Base-by-base conservation (phyloP, 2,888 invertebrate genomes). In the Dasysyrphus albostriatus region DNA sequence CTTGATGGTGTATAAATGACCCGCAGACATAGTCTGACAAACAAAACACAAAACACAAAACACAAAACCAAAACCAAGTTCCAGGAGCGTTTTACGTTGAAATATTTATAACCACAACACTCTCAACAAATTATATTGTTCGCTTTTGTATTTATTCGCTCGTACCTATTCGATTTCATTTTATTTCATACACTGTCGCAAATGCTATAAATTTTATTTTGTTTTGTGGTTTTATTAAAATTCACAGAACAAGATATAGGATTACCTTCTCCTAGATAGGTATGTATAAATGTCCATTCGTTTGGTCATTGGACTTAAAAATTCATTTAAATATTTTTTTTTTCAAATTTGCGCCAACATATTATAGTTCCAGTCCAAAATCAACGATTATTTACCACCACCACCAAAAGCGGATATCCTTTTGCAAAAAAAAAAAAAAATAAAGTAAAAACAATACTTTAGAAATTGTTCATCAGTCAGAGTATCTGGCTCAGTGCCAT, bases 111-210 rank as follows among this genome's bases (percentile, higher is more conserved):
- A 61, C 75, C 67, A 59, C 37, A 75, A 69, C 54, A 69, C 69
- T 32, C 81, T 76, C 56, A 76, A 70, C 70, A 76, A 76, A 70
- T 76, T n/a, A n/a, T n/a, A n/a, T n/a, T 69, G 59, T 67, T 47
- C 32, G 34, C 29, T 56, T 32, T 19, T 49, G 24, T 24, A 24
- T 16, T 1, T 47, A 16, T 9, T 37, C 42, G 79, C n/a, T n/a
- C n/a, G n/a, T n/a, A n/a, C n/a, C n/a, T 69, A 79, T 69, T 76
- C 59, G 61, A 81, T 85, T 81, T 85, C 81, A 77, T 47, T 84
- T 32, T 58, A 58, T 24, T 76, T 7, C 10, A 16, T n/a, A 29
- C 42, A 70, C 19, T 59, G 37, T 44, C 6, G 49, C 44, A 51
- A 72, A 67, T 65, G 79, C 74, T 54, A 79, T 79, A 79, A 32